Conservation (phyloP, 2,888 invertebrate species). For the Lydus trimaculatus region DNA sequence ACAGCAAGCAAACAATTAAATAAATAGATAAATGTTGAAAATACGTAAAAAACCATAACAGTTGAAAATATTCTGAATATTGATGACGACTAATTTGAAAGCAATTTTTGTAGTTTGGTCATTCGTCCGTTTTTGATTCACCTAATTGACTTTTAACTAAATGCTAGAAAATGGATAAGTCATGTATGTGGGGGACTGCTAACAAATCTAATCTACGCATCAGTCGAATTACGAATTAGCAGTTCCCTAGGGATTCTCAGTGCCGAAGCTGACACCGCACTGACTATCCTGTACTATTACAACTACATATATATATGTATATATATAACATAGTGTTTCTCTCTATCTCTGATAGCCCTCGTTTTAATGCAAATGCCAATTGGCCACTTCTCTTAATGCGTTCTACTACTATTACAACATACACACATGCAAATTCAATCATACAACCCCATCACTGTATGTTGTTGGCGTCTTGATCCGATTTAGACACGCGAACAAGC, state of each 20-base stretch:
- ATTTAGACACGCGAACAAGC: slow-evolving; percentile 48
- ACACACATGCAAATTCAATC: slow-evolving; percentile 50
- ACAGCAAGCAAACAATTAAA: not conserved
- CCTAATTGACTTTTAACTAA: slow-evolving; percentile 62
- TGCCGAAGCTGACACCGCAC: slow-evolving; percentile 23
- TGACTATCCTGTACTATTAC: not conserved
- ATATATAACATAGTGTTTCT: not conserved
- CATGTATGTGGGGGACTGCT: slow-evolving; percentile 54
- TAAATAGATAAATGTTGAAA: not conserved
- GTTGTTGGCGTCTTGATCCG: slow-evolving; percentile 51
- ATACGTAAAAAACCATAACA: not conserved
- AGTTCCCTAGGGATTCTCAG: slow-evolving; percentile 49
- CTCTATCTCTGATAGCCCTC: slow-evolving; percentile 29
- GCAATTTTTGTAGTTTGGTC: slow-evolving; percentile 21
- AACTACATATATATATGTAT: not conserved
- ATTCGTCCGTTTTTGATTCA: slow-evolving; percentile 44
- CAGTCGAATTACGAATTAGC: slow-evolving; percentile 60
- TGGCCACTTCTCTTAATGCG: slow-evolving; percentile 57
- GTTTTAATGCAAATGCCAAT: slow-evolving; percentile 57
- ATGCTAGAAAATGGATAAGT: slow-evolving; percentile 62
- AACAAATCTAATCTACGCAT: slow-evolving; percentile 60
- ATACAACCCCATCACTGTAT: slow-evolving; percentile 35
- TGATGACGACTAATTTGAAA: slow-evolving; percentile 37
- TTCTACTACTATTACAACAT: slow-evolving; percentile 16
- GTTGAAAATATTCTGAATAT: slow-evolving; percentile 18